A percentile compares a stretch with the other conserved stretches of the same genome.
These are phyloP conservation scores for Apis cerana DNA, from an alignment of 1,140 invertebrate genomes.

Conservation along the genomic window DNA sequence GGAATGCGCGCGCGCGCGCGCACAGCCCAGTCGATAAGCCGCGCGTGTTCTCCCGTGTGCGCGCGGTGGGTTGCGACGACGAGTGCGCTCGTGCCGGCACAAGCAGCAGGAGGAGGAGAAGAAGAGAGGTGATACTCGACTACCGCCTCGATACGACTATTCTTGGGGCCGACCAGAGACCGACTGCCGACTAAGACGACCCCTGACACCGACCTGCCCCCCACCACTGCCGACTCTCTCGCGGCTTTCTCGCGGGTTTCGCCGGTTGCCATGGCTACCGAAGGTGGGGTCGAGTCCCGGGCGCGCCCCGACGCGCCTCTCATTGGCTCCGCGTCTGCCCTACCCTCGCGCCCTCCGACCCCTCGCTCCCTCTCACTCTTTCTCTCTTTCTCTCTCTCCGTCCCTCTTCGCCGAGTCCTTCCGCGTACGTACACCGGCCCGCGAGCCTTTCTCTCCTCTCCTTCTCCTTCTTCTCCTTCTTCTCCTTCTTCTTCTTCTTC, in stretches of 20 bases:
- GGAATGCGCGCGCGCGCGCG: slow-evolving; percentile 43
- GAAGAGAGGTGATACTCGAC: slow-evolving; percentile 67
- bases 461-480: too few relatives aligned
- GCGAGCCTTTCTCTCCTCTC: neutral
- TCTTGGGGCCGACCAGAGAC: slow-evolving; percentile 80
- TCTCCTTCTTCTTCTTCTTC: neutral
- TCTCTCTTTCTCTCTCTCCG: neutral
- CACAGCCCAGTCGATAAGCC: slow-evolving; percentile 43
- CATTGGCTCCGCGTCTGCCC: slow-evolving; percentile 74
- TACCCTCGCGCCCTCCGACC: slow-evolving; percentile 58
- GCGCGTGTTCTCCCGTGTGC: slow-evolving; percentile 30
- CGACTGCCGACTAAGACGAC: slow-evolving; percentile 79
- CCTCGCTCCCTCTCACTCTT: slow-evolving; percentile 28
- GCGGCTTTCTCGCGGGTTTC: slow-evolving; percentile 76
- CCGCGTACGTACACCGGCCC: slow-evolving; percentile 44
- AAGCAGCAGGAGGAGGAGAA: slow-evolving; percentile 57
- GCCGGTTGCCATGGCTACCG: slow-evolving; percentile 78
- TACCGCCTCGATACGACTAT: slow-evolving; percentile 76
- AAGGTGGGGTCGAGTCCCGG: slow-evolving; percentile 80
- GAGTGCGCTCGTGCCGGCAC: slow-evolving; percentile 49
- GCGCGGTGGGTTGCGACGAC: neutral
- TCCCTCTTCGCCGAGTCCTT: slow-evolving; percentile 34
- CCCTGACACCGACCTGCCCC: slow-evolving; percentile 80
- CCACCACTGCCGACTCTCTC: slow-evolving; percentile 72
- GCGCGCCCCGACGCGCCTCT: slow-evolving; percentile 76